These are phyloP conservation scores for Calliopsis andreniformis DNA, from an alignment of 1,140 invertebrate species.

Conservation along the genomic window DNA sequence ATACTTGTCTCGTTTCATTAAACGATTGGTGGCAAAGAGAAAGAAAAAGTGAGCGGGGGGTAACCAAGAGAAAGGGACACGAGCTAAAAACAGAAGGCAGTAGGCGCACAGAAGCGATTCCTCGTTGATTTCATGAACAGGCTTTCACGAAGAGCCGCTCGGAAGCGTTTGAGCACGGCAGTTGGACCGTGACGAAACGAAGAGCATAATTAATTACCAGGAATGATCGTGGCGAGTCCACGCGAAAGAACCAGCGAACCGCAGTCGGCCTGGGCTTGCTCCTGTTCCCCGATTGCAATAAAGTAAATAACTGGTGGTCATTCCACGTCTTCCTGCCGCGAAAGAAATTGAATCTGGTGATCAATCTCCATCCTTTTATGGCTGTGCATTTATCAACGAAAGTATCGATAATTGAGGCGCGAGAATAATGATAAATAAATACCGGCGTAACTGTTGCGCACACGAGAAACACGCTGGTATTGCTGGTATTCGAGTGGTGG, in stretches of 20 bases:
- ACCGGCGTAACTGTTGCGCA: too few relatives aligned
- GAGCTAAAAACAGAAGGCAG: too few relatives aligned
- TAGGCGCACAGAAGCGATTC: too few relatives aligned
- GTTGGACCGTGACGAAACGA: conserved; percentile 21
- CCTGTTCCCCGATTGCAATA: background rate
- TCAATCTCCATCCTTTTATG: background rate
- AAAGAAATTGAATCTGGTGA: background rate
- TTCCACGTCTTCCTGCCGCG: background rate
- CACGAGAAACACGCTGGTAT: too few relatives aligned
- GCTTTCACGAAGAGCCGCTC: conserved; percentile 1
- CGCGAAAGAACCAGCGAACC: background rate
- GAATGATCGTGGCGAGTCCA: background rate
- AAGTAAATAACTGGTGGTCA: conserved; percentile 7
- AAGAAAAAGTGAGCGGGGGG: too few relatives aligned
- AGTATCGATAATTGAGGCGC: background rate
- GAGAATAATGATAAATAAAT: conserved; percentile 2
- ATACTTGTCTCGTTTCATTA: too few relatives aligned
- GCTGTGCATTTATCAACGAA: background rate
- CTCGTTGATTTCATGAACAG: too few relatives aligned
- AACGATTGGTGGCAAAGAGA: too few relatives aligned
- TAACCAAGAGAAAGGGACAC: too few relatives aligned
- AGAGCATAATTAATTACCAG: conserved; percentile 30
- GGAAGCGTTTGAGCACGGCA: background rate
- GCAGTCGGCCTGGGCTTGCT: background rate
- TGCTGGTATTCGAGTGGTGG: too few relatives aligned